These are phyloP conservation scores for Lithodes maja DNA, from an alignment of 2,888 invertebrate species.

Conservation along the genomic window DNA sequence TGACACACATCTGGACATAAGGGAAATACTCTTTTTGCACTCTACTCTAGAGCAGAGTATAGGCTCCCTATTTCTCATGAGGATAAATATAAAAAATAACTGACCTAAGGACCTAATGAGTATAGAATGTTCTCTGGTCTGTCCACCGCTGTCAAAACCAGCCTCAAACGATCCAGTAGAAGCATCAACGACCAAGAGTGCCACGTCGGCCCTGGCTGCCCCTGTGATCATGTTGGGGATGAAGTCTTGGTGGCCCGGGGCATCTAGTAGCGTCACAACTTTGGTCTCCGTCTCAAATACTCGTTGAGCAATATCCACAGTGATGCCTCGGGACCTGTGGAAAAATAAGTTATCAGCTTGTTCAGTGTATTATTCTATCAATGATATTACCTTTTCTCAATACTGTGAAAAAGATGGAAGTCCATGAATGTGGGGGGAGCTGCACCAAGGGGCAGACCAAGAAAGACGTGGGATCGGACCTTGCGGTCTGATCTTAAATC, in stretches of 20 bases:
- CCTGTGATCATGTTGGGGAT: slow-evolving; percentile 99
- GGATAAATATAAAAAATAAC: neutral
- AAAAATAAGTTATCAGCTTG: neutral
- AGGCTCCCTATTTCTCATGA: neutral
- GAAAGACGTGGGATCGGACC: too few relatives aligned
- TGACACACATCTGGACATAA: too few relatives aligned
- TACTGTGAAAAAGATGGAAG: too few relatives aligned
- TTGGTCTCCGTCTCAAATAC: slow-evolving; percentile 93
- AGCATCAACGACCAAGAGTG: slow-evolving; percentile 96
- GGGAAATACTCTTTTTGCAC: too few relatives aligned
- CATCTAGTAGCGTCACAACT: slow-evolving; percentile 89
- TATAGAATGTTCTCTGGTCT: slow-evolving; percentile 75
- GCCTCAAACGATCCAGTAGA: slow-evolving; percentile 97
- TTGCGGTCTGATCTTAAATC: too few relatives aligned
- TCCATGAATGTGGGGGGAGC: too few relatives aligned
- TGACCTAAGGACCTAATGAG: slow-evolving; percentile 70
- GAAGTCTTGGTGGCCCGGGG: slow-evolving; percentile 99
- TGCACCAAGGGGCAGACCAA: too few relatives aligned
- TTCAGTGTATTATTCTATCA: too few relatives aligned
- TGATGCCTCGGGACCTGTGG: slow-evolving; percentile 90
- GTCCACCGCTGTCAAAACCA: slow-evolving; percentile 98
- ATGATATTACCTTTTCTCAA: too few relatives aligned
- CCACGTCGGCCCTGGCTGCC: slow-evolving; percentile 98
- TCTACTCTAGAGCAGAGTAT: too few relatives aligned
- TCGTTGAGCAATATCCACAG: slow-evolving; percentile 97